Evolutionary conservation across 2,113 vertebrate genomes (phyloP), one percentile per base, ranked within the genome.

Genomic region (Sarotherodon lohbergeri): DNA sequence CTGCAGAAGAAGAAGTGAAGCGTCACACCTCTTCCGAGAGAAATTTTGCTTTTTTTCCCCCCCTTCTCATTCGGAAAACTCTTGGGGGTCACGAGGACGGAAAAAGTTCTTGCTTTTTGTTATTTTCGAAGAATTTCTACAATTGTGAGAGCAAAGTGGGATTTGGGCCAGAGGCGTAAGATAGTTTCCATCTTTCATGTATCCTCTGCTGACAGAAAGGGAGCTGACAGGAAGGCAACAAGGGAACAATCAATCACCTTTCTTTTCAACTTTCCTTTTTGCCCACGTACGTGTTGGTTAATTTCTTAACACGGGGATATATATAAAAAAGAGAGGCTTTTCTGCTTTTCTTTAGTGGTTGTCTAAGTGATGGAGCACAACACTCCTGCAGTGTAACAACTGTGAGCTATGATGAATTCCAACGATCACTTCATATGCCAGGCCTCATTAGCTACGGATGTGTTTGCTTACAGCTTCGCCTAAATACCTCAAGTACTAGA

Each of bases 361-460:
- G 92, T 93, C 92, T 91, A 80, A 88, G 90, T 91, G 89, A 93
- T 71, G 88, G 86, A 87, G 89, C 66, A 6, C 54, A 88, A 90
- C 82, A 80, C 88, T 92, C 82, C 54, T 71, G 85, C 66, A 83
- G 82, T 86, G 84, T 86, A 90, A 90, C 84, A 91, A 88, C 91
- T 89, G 90, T 84, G 81, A 92, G 87, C 91, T 63, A 84, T 90
- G 86, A 94, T 95, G 91, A 90, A 94, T 94, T 93, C 93, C 85
- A 90, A 92, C 94, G 91, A 94, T 94, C 90, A 82, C 94, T 95
- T 92, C 92, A 93, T 87, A 93, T 95, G 92, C 92, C 93, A 94
- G 88, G 89, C 93, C 95, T 96, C 95, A 95, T 96, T 96, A 96
- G 95, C 91, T 92, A 91, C 90, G 92, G 93, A 95, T 93, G 89